phyloP scores from a whole-genome alignment of 2,888 invertebrate species.

The Lingula anatina region DNA sequence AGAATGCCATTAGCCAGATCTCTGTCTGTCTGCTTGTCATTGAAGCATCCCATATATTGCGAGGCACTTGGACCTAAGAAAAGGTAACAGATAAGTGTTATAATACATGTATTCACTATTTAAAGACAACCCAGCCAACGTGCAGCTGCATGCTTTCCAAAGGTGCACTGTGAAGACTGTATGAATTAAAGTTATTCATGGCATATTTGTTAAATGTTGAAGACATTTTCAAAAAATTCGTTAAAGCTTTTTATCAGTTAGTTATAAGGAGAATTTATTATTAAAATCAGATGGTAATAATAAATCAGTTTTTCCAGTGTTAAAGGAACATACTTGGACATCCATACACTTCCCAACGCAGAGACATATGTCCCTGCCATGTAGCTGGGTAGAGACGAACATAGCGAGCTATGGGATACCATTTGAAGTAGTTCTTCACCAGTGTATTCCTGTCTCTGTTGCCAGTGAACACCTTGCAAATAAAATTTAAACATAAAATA shows the following conservation, averaged over 20 bases:
- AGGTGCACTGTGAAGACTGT: too few relatives aligned
- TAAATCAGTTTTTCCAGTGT: too few relatives aligned
- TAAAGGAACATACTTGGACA: conserved; percentile 35
- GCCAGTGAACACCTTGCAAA: conserved; percentile 23
- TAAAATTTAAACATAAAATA: too few relatives aligned
- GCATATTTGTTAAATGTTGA: too few relatives aligned
- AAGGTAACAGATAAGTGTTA: background rate
- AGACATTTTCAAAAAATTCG: too few relatives aligned
- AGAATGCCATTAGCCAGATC: conserved; percentile 29
- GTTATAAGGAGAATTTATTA: too few relatives aligned
- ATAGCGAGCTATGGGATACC: conserved; percentile 21
- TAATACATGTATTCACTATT: too few relatives aligned
- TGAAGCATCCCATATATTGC: conserved; percentile 28
- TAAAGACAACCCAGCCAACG: too few relatives aligned
- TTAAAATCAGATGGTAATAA: too few relatives aligned
- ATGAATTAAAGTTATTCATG: too few relatives aligned
- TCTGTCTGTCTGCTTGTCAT: conserved; percentile 19
- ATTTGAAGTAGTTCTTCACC: conserved; percentile 25
- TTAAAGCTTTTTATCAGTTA: too few relatives aligned
- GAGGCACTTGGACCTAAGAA: conserved; percentile 22
- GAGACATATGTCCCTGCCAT: conserved; percentile 22
- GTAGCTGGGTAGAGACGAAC: conserved; percentile 25
- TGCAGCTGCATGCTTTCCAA: too few relatives aligned
- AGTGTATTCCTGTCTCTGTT: conserved; percentile 28
- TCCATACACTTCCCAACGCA: conserved; percentile 36